Evolutionary conservation across 2,113 vertebrate genomes (phyloP).

Genomic region (Globicephala melas): DNA sequence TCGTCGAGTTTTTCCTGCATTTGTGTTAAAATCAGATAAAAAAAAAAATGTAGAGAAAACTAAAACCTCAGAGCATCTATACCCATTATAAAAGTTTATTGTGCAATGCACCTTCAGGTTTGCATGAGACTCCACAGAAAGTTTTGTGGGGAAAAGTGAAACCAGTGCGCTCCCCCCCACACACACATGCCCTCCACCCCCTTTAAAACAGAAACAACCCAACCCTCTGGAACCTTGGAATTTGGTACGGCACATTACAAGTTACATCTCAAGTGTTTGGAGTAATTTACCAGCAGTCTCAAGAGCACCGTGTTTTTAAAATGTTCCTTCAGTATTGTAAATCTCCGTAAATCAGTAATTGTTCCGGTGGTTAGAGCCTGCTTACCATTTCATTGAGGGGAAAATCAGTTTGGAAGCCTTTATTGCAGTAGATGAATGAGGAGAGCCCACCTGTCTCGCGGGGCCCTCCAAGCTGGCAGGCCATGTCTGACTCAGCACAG

Average conservation of each 20-base stretch:
- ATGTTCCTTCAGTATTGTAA: not conserved
- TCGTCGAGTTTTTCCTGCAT: not conserved
- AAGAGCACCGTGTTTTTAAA: not conserved
- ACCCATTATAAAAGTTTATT: not conserved
- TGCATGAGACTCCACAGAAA: not conserved
- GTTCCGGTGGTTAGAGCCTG: not conserved
- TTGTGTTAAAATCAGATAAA: not conserved
- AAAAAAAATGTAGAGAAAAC: not conserved
- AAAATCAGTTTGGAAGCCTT: not conserved
- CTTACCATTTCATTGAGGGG: not conserved
- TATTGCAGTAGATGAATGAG: not conserved
- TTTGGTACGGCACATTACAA: not conserved
- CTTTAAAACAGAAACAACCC: not conserved
- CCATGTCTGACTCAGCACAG: not conserved
- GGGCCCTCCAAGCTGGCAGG: rapidly evolving
- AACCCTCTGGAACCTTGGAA: not conserved
- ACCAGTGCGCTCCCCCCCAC: not conserved
- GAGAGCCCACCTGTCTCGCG: not conserved
- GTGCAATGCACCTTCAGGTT: not conserved
- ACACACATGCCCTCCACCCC: rapidly evolving
- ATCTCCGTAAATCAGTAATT: not conserved
- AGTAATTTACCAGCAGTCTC: not conserved
- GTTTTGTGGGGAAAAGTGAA: not conserved
- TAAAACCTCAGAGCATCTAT: not conserved
- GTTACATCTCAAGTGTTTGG: not conserved